Evolutionary conservation across 2,888 invertebrate genomes (phyloP).

Genomic region (Drosophila sordidula): DNA sequence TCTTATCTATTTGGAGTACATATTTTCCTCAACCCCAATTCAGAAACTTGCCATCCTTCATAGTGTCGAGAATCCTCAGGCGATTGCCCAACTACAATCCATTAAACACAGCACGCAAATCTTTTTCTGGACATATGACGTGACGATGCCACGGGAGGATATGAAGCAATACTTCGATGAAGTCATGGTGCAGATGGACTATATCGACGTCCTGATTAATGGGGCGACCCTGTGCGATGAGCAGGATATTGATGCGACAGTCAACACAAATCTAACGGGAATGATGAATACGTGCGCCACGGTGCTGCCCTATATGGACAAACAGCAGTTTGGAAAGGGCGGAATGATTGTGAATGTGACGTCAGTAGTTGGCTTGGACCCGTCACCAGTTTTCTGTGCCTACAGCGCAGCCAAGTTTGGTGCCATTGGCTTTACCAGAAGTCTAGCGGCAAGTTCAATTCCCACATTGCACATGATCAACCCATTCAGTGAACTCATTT

Average conservation of each 20-base stretch:
- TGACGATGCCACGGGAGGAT: constrained; percentile 73
- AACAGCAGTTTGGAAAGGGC: constrained; percentile 83
- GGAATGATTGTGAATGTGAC: constrained; percentile 84
- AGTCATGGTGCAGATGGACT: constrained; percentile 74
- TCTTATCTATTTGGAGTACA: background rate
- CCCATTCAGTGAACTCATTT: background rate
- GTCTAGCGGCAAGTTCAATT: constrained; percentile 71
- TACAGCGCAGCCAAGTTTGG: constrained; percentile 84
- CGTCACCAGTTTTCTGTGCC: constrained; percentile 75
- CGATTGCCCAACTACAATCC: constrained; percentile 62
- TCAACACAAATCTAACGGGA: constrained; percentile 73
- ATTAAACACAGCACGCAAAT: constrained; percentile 65
- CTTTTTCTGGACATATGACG: constrained; percentile 75
- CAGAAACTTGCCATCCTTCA: constrained; percentile 80
- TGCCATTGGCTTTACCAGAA: constrained; percentile 83
- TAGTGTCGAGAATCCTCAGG: constrained; percentile 63
- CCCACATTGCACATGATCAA: fast-evolving
- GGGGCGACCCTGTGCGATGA: constrained; percentile 74
- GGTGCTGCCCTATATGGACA: constrained; percentile 84
- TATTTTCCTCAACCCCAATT: background rate
- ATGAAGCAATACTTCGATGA: constrained; percentile 78
- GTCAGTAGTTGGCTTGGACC: constrained; percentile 81
- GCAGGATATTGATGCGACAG: constrained; percentile 66
- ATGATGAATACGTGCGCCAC: constrained; percentile 79
- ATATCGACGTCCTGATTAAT: constrained; percentile 78